A percentile compares a stretch with the other conserved stretches of the same genome.
Conservation (phyloP, 1,140 invertebrate species). For the Halesus radiatus region DNA sequence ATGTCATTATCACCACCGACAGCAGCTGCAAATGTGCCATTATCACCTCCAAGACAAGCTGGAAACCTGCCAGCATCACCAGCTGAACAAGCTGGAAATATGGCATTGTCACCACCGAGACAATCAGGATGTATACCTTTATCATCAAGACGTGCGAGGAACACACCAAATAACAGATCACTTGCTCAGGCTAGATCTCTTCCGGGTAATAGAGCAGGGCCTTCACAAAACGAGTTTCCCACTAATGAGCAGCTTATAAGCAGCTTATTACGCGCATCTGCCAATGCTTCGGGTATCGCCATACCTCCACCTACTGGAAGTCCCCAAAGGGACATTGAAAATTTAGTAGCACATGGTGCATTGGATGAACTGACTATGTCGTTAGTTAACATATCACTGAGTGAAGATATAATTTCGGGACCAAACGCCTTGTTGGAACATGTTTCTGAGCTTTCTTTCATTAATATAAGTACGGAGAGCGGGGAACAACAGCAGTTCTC, state of each 20-base stretch:
- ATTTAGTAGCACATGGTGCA: background rate
- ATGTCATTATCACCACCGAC: too few relatives aligned
- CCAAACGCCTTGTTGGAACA: slow-evolving; percentile 1
- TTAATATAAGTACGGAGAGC: background rate
- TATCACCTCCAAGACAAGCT: too few relatives aligned
- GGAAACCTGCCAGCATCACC: too few relatives aligned
- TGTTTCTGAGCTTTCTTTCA: slow-evolving; percentile 17
- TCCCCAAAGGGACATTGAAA: background rate
- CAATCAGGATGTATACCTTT: too few relatives aligned
- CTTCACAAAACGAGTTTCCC: background rate
- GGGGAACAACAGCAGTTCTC: slow-evolving; percentile 11
- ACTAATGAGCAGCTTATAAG: background rate
- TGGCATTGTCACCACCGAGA: too few relatives aligned
- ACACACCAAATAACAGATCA: too few relatives aligned
- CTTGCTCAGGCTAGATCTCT: background rate
- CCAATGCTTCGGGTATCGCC: background rate
- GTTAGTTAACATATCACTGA: slow-evolving; percentile 8
- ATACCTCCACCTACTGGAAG: background rate
- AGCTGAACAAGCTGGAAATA: too few relatives aligned
- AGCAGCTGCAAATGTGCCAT: too few relatives aligned
- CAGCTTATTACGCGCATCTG: background rate
- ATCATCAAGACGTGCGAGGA: too few relatives aligned
- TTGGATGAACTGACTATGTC: slow-evolving; percentile 16
- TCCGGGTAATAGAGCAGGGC: background rate
- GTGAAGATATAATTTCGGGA: background rate